Evolutionary conservation across 2,113 vertebrate species (phyloP).

Genomic region (Chloropsis hardwickii): DNA sequence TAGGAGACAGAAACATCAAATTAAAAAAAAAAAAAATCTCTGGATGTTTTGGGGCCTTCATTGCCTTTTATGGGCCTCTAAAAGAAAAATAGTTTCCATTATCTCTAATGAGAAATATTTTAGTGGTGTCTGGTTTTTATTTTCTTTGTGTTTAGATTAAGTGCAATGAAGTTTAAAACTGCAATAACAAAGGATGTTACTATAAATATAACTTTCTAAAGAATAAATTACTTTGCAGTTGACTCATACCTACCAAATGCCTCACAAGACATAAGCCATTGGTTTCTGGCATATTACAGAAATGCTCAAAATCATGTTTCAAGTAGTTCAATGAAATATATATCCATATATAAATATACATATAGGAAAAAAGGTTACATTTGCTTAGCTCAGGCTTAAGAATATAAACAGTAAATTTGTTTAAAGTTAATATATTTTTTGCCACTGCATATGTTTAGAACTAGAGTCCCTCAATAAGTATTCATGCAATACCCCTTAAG

Average conservation of each 20-base stretch:
- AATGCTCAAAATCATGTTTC: not conserved
- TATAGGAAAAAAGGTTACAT: not conserved
- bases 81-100: constrained; percentile 73
- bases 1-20: not conserved
- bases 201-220: constrained; percentile 53
- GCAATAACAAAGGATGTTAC: constrained; percentile 51
- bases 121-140: constrained; percentile 55
- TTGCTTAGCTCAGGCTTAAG: not conserved
- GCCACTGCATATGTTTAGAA: not conserved
- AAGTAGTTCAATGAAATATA: not conserved
- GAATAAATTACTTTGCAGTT: constrained; percentile 38
- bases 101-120: constrained; percentile 74
- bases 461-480: not conserved
- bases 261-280: not conserved
- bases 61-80: constrained; percentile 75
- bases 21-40: constrained; percentile 13
- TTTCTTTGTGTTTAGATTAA: constrained; percentile 70
- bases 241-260: constrained; percentile 26
- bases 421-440: not conserved
- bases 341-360: not conserved
- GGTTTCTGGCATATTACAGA: not conserved
- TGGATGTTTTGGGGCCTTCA: constrained; percentile 23
- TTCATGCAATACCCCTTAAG: not conserved
- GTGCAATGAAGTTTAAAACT: constrained; percentile 53
- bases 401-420: not conserved